Base-by-base conservation (phyloP, 2,113 vertebrate species). In the Candoia aspera region DNA sequence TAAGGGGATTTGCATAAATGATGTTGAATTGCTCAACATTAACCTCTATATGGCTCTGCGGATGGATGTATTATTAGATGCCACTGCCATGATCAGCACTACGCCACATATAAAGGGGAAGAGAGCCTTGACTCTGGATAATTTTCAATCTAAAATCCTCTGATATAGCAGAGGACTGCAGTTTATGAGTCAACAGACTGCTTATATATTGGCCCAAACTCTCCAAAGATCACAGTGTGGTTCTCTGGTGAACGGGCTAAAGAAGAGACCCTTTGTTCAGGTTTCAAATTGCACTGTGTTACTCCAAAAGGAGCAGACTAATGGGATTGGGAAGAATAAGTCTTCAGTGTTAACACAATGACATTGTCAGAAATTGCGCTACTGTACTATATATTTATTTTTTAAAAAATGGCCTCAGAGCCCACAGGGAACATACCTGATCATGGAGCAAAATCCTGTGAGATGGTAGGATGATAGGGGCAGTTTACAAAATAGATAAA, bases 1-100 rank as follows among this genome's bases (percentile, higher is more conserved):
- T 85, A 89, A 92, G 29, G 73, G 89, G 79, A 89, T 92, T 92
- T 64, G 79, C 84, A 64, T 92, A 92, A 92, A 92, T 19, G 58
- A 92, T 85, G 73, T 85, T 21, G 59, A 89, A 85, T 64, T 89
- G 91, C 79, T 85, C 64, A 59, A 83, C 58, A 89, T 92, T 89
- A 92, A 85, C 91, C 49, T 92, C 58, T 83, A 89, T 85, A 89
- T 89, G 10, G 49, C 79, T 89, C 87, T 59, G 79, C 13, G 60
- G 91, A 89, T 58, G 58, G 58, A 85, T 29, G 49, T 90, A 54
- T 68, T 92, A 68, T 91, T 94, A 87, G 58, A 87, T 90, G 58
- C 85, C 26, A 89, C 89, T 29, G 0, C 5, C 79, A 85, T 89
- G 89, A 90, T 95, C 57, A 94, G 29, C 3, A 55, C 3, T 85